phyloP scores from a whole-genome alignment of 2,888 invertebrate species.

The Aquatica leii region DNA sequence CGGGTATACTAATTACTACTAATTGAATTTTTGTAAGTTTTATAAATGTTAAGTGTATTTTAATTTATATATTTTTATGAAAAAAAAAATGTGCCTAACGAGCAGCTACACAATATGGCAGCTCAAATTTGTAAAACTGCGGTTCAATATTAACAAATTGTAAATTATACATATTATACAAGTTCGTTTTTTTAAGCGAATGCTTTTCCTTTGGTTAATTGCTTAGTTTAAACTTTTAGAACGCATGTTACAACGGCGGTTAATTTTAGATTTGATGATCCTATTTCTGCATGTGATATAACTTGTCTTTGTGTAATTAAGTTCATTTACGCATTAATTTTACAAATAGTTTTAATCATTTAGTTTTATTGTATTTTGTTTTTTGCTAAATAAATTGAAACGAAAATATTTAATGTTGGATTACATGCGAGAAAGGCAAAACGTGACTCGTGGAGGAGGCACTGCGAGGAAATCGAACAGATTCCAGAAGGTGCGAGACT shows the following conservation, averaged over 20 bases:
- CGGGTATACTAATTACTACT: constrained; percentile 6
- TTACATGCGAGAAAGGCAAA: too few relatives aligned
- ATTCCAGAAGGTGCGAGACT: too few relatives aligned
- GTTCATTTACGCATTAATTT: constrained; percentile 21
- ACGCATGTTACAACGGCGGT: constrained; percentile 3
- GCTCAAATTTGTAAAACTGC: constrained; percentile 28
- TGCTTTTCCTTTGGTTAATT: constrained; percentile 18
- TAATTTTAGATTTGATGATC: constrained; percentile 11
- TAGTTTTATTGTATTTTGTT: neutral
- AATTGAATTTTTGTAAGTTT: constrained; percentile 12
- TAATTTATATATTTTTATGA: constrained; percentile 30
- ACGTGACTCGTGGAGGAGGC: too few relatives aligned
- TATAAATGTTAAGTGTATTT: constrained; percentile 30
- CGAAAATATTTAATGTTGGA: too few relatives aligned
- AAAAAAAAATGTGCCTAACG: constrained; percentile 34
- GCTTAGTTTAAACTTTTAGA: constrained; percentile 19
- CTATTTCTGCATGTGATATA: constrained; percentile 34
- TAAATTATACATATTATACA: constrained; percentile 20
- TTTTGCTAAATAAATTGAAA: neutral
- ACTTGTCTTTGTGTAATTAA: constrained; percentile 22
- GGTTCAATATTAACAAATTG: constrained; percentile 14
- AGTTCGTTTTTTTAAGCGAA: constrained; percentile 21
- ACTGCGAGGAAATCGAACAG: too few relatives aligned
- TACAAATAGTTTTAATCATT: neutral
- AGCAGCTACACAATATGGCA: constrained; percentile 28